Evolutionary conservation across 2,113 vertebrate species (phyloP).

Genomic region (Thinocorus orbignyianus): DNA sequence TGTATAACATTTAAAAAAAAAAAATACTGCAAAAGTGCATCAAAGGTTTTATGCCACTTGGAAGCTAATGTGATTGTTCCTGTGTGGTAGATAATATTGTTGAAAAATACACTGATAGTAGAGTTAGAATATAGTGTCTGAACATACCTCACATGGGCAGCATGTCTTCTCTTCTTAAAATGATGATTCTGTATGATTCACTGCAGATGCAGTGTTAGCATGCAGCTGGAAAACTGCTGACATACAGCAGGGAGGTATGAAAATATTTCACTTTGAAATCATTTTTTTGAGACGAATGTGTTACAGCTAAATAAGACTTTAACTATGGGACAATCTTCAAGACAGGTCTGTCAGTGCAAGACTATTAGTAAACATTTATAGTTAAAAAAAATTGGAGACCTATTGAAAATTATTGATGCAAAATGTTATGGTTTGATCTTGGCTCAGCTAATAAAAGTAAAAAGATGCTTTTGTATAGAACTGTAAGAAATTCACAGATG

Average conservation of each 20-base stretch:
- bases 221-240: slow-evolving; percentile 60
- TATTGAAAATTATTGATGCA: neutral
- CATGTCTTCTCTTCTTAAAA: slow-evolving; percentile 34
- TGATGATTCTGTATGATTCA: slow-evolving; percentile 45
- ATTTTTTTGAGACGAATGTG: neutral
- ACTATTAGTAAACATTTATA: neutral
- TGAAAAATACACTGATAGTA: neutral
- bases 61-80: slow-evolving; percentile 5
- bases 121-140: slow-evolving; percentile 8
- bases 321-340: neutral
- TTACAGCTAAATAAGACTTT: neutral
- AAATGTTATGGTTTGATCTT: neutral
- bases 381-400: neutral
- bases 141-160: slow-evolving; percentile 9
- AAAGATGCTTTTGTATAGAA: neutral
- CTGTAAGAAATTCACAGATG: neutral
- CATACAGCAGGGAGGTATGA: neutral
- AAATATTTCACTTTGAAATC: slow-evolving; percentile 17
- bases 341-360: neutral
- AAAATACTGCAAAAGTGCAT: neutral
- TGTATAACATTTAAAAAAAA: neutral
- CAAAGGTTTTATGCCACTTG: neutral
- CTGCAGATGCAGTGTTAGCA: slow-evolving; percentile 41
- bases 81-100: slow-evolving; percentile 8
- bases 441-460: neutral